Conservation (phyloP, 2,797 vertebrate genomes). For the Avahi laniger region DNA sequence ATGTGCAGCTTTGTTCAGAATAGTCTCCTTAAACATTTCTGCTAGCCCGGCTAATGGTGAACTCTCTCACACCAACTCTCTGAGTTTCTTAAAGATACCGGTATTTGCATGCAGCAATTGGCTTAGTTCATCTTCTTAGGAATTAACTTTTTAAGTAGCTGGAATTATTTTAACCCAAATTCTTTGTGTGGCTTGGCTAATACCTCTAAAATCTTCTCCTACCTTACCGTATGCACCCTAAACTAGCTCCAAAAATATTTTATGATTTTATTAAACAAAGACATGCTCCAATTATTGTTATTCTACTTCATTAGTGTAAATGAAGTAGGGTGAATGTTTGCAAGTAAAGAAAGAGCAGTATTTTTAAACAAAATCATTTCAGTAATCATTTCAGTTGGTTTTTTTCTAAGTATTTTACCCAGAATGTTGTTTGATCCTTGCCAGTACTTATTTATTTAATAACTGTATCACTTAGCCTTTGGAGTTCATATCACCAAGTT, state of each 20-base stretch:
- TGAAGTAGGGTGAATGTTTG: not conserved
- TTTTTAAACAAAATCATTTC: not conserved
- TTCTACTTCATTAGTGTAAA: not conserved
- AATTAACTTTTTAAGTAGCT: slow-evolving; percentile 27
- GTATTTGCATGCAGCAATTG: not conserved
- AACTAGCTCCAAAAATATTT: not conserved
- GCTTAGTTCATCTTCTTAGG: not conserved
- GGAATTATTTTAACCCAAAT: not conserved
- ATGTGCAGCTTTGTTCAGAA: not conserved
- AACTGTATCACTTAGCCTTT: not conserved
- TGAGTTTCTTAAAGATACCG: not conserved
- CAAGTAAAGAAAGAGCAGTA: not conserved
- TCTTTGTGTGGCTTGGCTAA: not conserved
- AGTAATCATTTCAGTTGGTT: not conserved
- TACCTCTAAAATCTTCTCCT: not conserved
- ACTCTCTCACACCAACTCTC: not conserved
- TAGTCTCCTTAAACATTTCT: not conserved
- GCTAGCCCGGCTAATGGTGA: not conserved
- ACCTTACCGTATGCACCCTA: not conserved
- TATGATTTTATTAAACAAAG: not conserved
- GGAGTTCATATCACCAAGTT: not conserved
- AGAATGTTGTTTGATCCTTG: not conserved
- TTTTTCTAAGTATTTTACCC: not conserved
- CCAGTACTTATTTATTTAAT: not conserved
- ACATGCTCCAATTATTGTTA: not conserved